Conservation (phyloP, 2,113 vertebrate species). For the Machaerirhynchus nigripectus region DNA sequence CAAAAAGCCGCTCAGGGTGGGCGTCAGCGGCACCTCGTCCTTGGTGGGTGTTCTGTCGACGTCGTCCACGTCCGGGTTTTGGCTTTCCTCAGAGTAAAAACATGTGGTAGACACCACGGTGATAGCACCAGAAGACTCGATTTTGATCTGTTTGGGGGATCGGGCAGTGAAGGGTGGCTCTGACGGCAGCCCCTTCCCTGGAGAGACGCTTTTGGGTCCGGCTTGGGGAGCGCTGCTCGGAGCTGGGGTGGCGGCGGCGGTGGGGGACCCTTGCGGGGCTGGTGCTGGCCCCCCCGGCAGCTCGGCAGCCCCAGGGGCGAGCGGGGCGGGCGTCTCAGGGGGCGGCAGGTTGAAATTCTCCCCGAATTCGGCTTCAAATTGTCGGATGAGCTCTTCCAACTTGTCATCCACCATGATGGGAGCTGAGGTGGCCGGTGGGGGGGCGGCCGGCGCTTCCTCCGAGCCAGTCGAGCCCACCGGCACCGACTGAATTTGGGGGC, state of each 20-base stretch:
- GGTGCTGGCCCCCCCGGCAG: background rate
- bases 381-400: slow-evolving; percentile 92
- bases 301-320: background rate
- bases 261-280: background rate
- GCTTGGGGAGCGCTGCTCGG: background rate
- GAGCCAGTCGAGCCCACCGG: background rate
- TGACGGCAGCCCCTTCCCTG: background rate
- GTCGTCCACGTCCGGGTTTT: slow-evolving; percentile 55
- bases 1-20: slow-evolving; percentile 91
- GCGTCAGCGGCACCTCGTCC: slow-evolving; percentile 82
- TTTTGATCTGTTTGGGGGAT: slow-evolving; percentile 90
- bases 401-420: slow-evolving; percentile 85
- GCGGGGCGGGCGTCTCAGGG: slow-evolving; percentile 43
- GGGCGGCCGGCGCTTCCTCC: background rate
- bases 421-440: background rate
- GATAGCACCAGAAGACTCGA: slow-evolving; percentile 89
- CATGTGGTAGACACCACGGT: slow-evolving; percentile 93
- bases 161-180: slow-evolving; percentile 67
- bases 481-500: slow-evolving; percentile 8
- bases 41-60: slow-evolving; percentile 87
- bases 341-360: slow-evolving; percentile 71
- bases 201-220: background rate
- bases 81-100: slow-evolving; percentile 81
- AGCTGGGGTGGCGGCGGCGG: background rate
- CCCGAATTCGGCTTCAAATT: slow-evolving; percentile 95